Evolutionary conservation across 2,113 vertebrate genomes (phyloP).

Genomic region (Chelonoidis abingdonii): DNA sequence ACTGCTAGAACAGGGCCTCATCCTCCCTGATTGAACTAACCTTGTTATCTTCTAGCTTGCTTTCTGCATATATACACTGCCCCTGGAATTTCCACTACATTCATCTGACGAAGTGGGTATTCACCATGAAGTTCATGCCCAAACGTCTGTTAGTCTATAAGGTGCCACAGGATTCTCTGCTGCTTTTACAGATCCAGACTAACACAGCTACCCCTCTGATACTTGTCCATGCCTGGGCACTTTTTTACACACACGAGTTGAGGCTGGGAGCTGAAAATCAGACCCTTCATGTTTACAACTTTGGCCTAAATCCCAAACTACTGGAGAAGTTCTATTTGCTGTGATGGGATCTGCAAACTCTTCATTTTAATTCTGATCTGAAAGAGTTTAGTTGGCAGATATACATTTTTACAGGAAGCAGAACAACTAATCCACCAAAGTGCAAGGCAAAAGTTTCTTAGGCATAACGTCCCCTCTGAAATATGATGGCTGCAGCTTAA

Average conservation of each 20-base stretch:
- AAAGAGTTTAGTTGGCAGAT: constrained; percentile 65
- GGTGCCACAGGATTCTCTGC: no score
- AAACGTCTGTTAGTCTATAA: no score
- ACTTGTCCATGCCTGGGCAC: not conserved
- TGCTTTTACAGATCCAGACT: no score
- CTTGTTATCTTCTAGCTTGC: no score
- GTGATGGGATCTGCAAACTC: constrained; percentile 64
- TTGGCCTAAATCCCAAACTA: constrained; percentile 64
- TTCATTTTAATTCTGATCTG: constrained; percentile 68
- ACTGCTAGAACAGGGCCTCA: no score
- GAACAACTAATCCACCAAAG: constrained; percentile 74
- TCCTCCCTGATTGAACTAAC: no score
- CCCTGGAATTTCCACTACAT: no score
- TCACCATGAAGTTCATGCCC: no score
- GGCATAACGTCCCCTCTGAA: constrained; percentile 60
- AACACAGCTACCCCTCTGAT: no score
- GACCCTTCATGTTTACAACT: constrained; percentile 70
- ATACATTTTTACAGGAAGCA: constrained; percentile 72
- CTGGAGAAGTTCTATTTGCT: constrained; percentile 67
- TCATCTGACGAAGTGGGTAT: no score
- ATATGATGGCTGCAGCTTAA: constrained; percentile 67
- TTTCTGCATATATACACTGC: no score
- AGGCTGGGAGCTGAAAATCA: constrained; percentile 50
- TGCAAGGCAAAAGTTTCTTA: constrained; percentile 47
- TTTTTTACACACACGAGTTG: not conserved